These are phyloP conservation scores for Meta bourneti DNA, from an alignment of 2,888 invertebrate species.

Conservation along the genomic window DNA sequence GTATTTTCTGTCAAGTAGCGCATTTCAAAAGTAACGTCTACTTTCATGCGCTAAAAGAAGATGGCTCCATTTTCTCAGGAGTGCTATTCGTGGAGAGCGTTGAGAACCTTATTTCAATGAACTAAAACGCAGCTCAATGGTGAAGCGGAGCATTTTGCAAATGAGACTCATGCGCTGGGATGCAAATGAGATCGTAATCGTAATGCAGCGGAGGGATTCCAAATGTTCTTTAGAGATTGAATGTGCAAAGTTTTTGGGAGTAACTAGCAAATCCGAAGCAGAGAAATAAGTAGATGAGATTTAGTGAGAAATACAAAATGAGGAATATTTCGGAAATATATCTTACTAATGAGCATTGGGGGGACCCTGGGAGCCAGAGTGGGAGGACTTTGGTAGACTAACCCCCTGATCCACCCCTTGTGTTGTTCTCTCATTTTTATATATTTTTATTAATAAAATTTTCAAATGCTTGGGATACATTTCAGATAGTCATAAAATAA, in stretches of 20 bases:
- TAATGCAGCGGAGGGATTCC: background rate
- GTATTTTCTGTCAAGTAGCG: background rate
- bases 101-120: background rate
- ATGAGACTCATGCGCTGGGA: background rate
- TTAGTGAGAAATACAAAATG: background rate
- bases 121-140: background rate
- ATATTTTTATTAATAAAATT: too few species aligned
- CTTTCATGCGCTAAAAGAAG: background rate
- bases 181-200: background rate
- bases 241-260: background rate
- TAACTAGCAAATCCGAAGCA: background rate
- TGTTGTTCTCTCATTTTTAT: too few species aligned
- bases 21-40: background rate
- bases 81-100: background rate
- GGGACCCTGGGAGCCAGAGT: too few species aligned
- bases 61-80: background rate
- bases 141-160: background rate
- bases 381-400: too few species aligned
- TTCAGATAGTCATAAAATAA: too few species aligned
- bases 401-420: too few species aligned
- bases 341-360: background rate
- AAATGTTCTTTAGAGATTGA: background rate
- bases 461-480: too few species aligned
- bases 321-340: background rate
- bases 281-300: background rate